A percentile compares a stretch with the other conserved stretches of the same genome.
Conservation (phyloP, 1,140 invertebrate species). For the Camponotus floridanus region DNA sequence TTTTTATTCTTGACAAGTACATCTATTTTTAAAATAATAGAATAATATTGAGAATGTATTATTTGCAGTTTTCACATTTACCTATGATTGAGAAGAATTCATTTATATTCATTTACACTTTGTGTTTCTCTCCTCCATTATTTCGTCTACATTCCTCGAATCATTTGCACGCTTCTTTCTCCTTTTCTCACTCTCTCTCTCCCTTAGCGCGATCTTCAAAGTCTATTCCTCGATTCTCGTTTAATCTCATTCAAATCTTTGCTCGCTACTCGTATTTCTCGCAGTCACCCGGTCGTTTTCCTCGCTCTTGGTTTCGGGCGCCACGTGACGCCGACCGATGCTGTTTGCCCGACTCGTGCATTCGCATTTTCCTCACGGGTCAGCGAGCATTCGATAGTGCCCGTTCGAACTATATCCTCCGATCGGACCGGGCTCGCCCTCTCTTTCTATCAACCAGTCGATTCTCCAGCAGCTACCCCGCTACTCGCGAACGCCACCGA, state of each 20-base stretch:
- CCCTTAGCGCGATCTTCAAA: neutral
- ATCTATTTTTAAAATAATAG: neutral
- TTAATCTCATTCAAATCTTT: neutral
- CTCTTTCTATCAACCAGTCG: constrained; percentile 56
- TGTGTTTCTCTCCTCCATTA: neutral
- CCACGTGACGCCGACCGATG: constrained; percentile 76
- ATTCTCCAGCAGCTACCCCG: constrained; percentile 47
- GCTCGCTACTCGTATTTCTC: constrained; percentile 25
- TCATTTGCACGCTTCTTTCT: neutral
- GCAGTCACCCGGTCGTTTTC: constrained; percentile 7
- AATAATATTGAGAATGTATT: neutral
- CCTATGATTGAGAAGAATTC: neutral
- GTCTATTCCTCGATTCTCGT: neutral
- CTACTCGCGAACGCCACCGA: constrained; percentile 50
- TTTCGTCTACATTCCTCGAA: neutral
- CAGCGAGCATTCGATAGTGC: constrained; percentile 78
- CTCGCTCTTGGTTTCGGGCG: constrained; percentile 44
- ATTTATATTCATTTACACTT: neutral
- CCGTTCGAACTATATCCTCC: constrained; percentile 71
- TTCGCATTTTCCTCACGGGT: constrained; percentile 82
- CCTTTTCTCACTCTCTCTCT: neutral
- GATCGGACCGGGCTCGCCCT: constrained; percentile 70
- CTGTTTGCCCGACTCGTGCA: constrained; percentile 81
- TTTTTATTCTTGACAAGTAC: neutral
- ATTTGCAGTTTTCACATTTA: constrained; percentile 17